These are phyloP conservation scores for Mimas tiliae DNA, from an alignment of 2,888 invertebrate genomes.

Conservation along the genomic window DNA sequence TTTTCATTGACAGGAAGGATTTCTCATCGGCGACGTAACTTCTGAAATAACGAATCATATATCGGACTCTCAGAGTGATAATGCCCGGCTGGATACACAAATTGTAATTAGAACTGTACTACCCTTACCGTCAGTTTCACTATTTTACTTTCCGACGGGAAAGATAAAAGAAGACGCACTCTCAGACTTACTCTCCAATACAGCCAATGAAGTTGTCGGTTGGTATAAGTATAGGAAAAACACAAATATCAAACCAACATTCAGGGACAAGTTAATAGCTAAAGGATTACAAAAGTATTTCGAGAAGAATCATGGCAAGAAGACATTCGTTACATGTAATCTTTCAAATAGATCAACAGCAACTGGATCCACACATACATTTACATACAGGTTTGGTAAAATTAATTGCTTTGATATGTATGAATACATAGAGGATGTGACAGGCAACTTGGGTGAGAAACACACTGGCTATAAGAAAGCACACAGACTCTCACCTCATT, in stretches of 20 bases:
- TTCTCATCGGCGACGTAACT: slow-evolving; percentile 87
- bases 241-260: slow-evolving; percentile 81
- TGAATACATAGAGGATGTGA: slow-evolving; percentile 80
- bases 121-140: slow-evolving; percentile 83
- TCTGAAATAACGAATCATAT: slow-evolving; percentile 87
- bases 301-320: slow-evolving; percentile 77
- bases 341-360: slow-evolving; percentile 81
- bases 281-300: slow-evolving; percentile 86
- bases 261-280: slow-evolving; percentile 86
- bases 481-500: slow-evolving; percentile 60
- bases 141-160: slow-evolving; percentile 85
- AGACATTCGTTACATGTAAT: slow-evolving; percentile 86
- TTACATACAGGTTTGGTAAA: slow-evolving; percentile 86
- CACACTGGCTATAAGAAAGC: slow-evolving; percentile 76
- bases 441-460: slow-evolving; percentile 82
- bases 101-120: slow-evolving; percentile 86
- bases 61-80: slow-evolving; percentile 87
- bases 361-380: slow-evolving; percentile 85
- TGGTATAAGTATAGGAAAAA: slow-evolving; percentile 88
- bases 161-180: slow-evolving; percentile 83
- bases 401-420: slow-evolving; percentile 82
- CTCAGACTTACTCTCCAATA: slow-evolving; percentile 76
- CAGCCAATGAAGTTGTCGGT: slow-evolving; percentile 85
- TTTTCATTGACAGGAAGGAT: slow-evolving; percentile 81
- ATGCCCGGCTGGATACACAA: slow-evolving; percentile 84